phyloP scores from a whole-genome alignment of 35 echinoderm and acorn worm species.

The Strongylocentrotus purpuratus region DNA sequence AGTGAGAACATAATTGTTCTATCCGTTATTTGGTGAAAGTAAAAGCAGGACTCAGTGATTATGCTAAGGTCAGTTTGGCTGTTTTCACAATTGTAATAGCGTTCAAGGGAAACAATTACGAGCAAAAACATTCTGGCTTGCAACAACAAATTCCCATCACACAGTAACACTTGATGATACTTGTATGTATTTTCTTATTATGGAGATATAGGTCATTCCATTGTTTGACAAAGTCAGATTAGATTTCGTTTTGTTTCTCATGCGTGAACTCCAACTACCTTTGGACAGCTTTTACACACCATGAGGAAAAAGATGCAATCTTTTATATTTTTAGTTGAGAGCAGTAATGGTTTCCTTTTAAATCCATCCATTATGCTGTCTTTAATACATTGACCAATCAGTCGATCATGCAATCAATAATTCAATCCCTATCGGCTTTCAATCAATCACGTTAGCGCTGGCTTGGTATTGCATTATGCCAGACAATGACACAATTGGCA shows the following conservation, averaged over 20 bases:
- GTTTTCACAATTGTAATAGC: neutral
- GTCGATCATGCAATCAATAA: too few relatives aligned
- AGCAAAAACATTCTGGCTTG: neutral
- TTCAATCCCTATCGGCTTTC: too few relatives aligned
- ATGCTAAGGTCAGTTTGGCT: constrained; percentile 1
- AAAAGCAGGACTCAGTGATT: neutral
- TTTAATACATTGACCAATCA: too few relatives aligned
- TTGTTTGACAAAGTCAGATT: neutral
- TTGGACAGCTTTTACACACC: neutral
- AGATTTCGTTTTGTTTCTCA: neutral
- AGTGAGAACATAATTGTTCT: neutral
- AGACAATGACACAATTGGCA: too few relatives aligned
- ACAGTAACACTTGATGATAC: neutral
- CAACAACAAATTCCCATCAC: neutral
- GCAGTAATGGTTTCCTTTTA: too few relatives aligned
- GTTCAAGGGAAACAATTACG: neutral
- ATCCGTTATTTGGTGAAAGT: neutral
- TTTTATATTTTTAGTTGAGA: neutral
- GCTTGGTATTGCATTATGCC: too few relatives aligned
- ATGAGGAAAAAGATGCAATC: neutral
- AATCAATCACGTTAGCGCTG: too few relatives aligned
- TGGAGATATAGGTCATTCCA: neutral
- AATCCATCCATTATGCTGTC: too few relatives aligned
- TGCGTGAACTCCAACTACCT: neutral
- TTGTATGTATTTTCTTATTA: neutral